Conservation (phyloP, 2,113 vertebrate species). For the Xiphophorus maculatus region DNA sequence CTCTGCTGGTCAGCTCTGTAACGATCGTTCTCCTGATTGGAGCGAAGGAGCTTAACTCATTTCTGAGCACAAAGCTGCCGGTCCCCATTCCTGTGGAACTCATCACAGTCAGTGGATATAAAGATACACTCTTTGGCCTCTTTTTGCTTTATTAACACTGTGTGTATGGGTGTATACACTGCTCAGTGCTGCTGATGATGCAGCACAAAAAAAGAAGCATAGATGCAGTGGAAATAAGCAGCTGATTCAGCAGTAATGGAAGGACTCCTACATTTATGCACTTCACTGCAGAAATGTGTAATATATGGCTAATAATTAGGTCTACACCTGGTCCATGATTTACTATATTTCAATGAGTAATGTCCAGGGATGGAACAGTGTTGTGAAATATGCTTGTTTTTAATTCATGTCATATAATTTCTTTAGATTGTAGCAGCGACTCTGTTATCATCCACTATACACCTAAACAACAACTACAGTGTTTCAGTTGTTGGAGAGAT, state of each 20-base stretch:
- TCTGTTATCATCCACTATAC: conserved; percentile 81
- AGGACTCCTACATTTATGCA: conserved; percentile 42
- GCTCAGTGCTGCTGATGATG: conserved; percentile 43
- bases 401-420: conserved; percentile 25
- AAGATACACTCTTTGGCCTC: conserved; percentile 37
- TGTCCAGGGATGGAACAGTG: background rate
- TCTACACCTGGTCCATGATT: conserved; percentile 34
- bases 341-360: conserved; percentile 46
- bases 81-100: conserved; percentile 93
- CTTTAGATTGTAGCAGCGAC: conserved; percentile 89
- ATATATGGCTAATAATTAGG: conserved; percentile 61
- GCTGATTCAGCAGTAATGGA: conserved; percentile 58
- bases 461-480: conserved; percentile 77
- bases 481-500: conserved; percentile 89
- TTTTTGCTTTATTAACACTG: conserved; percentile 20
- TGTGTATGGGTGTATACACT: background rate
- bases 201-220: conserved; percentile 32
- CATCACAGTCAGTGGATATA: conserved; percentile 81
- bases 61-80: conserved; percentile 80
- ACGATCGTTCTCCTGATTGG: conserved; percentile 83
- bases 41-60: conserved; percentile 88
- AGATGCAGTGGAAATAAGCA: conserved; percentile 41
- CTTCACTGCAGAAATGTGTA: conserved; percentile 46
- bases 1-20: conserved; percentile 83
- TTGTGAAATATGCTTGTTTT: conserved; percentile 1